A percentile compares a stretch with the other conserved stretches of the same genome.
Evolutionary conservation across 2,113 vertebrate genomes (phyloP).

Genomic region (Mobula birostris): DNA sequence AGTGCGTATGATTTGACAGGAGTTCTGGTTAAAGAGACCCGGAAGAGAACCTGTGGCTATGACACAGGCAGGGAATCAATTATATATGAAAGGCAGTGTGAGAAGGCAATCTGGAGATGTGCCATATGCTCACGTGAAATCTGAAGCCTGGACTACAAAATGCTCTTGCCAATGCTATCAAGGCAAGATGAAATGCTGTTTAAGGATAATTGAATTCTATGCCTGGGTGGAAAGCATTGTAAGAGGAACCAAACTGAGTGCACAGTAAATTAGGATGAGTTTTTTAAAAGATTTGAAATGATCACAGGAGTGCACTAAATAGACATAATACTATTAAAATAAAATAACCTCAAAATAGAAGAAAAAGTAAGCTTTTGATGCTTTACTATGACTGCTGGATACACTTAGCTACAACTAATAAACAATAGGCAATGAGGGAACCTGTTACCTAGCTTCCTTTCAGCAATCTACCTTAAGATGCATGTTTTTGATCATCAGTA

Average conservation of each 20-base stretch:
- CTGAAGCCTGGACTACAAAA: background rate
- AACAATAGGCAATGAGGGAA: background rate
- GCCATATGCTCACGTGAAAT: background rate
- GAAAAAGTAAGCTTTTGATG: background rate
- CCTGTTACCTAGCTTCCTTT: background rate
- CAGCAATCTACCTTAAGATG: background rate
- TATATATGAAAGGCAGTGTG: background rate
- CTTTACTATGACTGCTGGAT: background rate
- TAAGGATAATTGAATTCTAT: slow-evolving; percentile 3
- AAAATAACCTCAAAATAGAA: background rate
- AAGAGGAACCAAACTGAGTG: background rate
- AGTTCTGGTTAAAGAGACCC: background rate
- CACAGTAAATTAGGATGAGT: background rate
- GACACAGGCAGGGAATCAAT: background rate
- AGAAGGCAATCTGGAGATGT: background rate
- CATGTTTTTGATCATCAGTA: background rate
- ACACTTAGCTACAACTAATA: background rate
- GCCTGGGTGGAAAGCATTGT: background rate
- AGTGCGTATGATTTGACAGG: background rate
- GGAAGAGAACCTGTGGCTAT: background rate
- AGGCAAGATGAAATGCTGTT: background rate
- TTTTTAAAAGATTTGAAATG: background rate
- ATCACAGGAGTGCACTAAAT: background rate
- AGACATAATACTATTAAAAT: background rate
- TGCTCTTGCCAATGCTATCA: background rate